Conservation (phyloP, 37 sponge, comb jelly and placozoan genomes). For the Aplysina aerophoba region DNA sequence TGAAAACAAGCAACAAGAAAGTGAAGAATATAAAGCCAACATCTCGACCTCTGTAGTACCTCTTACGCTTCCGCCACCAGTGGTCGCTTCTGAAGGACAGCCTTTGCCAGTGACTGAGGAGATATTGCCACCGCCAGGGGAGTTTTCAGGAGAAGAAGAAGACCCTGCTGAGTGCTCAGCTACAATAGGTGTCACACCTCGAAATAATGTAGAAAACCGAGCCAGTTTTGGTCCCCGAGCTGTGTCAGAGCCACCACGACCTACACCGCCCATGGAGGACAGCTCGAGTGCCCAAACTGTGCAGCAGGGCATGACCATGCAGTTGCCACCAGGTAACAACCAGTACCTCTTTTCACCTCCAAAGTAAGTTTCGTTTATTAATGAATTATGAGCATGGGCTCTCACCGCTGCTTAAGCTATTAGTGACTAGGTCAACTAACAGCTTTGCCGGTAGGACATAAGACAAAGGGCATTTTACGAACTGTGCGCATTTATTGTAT, state of each 20-base stretch:
- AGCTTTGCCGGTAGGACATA: no score
- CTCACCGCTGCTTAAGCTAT: no score
- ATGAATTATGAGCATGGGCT: no score
- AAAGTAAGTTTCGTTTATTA: background rate
- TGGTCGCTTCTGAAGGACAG: constrained; percentile 33
- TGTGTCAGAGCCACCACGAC: background rate
- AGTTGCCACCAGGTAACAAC: background rate
- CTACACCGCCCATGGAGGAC: background rate
- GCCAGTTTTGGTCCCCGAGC: background rate
- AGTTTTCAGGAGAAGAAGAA: constrained; percentile 36
- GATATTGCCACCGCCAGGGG: constrained; percentile 69
- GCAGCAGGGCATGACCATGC: background rate
- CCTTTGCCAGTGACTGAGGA: constrained; percentile 13
- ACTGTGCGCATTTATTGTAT: no score
- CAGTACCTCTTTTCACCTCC: constrained; percentile 1
- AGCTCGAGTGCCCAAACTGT: background rate
- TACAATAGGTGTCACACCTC: background rate
- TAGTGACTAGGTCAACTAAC: no score
- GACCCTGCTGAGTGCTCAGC: background rate
- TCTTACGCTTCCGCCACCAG: constrained; percentile 44
- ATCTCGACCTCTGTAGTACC: background rate
- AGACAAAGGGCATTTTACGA: no score
- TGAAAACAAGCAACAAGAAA: constrained; percentile 3
- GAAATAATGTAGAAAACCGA: background rate
- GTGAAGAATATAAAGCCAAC: background rate